These are phyloP conservation scores for Meda fulgida DNA, from an alignment of 2,797 vertebrate species.

Conservation along the genomic window DNA sequence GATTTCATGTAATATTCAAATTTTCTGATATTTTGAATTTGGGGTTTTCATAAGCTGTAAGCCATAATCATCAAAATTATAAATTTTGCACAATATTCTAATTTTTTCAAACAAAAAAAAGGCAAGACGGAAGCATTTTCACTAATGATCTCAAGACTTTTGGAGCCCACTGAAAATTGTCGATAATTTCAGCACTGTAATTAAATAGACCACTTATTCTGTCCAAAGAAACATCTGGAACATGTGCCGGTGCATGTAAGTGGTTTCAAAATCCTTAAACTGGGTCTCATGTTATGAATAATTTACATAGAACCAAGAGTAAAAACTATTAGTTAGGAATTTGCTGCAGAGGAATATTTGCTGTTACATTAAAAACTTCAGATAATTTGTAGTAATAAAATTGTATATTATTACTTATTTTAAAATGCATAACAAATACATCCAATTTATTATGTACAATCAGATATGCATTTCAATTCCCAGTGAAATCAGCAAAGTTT, in stretches of 20 bases:
- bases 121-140: not conserved
- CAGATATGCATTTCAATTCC: not conserved
- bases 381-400: not conserved
- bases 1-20: no score
- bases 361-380: not conserved
- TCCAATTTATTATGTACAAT: conserved; percentile 19
- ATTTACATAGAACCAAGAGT: not conserved
- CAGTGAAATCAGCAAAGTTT: not conserved
- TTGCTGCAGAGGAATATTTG: not conserved
- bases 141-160: not conserved
- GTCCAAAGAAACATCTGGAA: not conserved
- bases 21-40: no score
- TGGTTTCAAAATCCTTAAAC: not conserved
- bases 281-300: not conserved
- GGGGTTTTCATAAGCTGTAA: no score
- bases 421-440: conserved; percentile 10
- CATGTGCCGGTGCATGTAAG: not conserved
- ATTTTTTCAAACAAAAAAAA: not conserved
- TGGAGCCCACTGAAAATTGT: not conserved
- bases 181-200: not conserved
- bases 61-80: no score
- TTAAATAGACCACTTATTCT: not conserved
- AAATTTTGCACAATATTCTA: no score
- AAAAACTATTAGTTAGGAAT: not conserved
- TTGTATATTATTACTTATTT: not conserved